These are phyloP conservation scores for Thamnaconus septentrionalis DNA, from an alignment of 2,113 vertebrate genomes.

Conservation along the genomic window DNA sequence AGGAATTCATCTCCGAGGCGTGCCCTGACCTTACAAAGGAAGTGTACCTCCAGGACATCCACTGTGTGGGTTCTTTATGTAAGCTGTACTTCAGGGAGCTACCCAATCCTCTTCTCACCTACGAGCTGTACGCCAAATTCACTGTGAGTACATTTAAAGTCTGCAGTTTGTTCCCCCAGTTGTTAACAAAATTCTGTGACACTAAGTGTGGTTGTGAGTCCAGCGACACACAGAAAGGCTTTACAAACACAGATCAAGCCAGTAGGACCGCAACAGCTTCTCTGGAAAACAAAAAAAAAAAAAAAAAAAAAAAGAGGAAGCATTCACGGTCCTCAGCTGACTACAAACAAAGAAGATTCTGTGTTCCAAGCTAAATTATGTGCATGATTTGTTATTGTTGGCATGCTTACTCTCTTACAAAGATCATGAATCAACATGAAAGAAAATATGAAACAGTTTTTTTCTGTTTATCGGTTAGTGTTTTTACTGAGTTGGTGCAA, in stretches of 20 bases:
- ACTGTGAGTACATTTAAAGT: slow-evolving; percentile 82
- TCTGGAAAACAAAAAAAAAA: no score
- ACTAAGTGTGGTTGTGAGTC: neutral
- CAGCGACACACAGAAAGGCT: neutral
- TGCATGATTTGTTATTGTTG: no score
- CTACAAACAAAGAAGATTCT: no score
- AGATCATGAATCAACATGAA: no score
- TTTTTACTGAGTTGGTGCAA: no score
- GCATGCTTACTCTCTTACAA: no score
- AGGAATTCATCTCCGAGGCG: slow-evolving; percentile 95
- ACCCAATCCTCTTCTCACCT: slow-evolving; percentile 96
- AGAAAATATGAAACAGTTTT: no score
- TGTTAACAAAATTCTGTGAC: neutral
- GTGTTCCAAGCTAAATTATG: no score
- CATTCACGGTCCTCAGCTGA: no score
- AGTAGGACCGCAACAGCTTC: no score
- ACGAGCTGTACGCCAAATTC: slow-evolving; percentile 96
- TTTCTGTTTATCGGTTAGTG: no score
- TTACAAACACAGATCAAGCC: neutral
- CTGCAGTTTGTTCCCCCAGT: neutral
- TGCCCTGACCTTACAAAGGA: slow-evolving; percentile 95
- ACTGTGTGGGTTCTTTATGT: slow-evolving; percentile 98
- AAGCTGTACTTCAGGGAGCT: slow-evolving; percentile 98
- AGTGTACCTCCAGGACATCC: slow-evolving; percentile 98
- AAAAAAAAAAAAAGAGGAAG: no score